A percentile compares a stretch with the other conserved stretches of the same genome.
Conservation (phyloP, 2,888 invertebrate genomes). For the Acanthosepion pharaonis region DNA sequence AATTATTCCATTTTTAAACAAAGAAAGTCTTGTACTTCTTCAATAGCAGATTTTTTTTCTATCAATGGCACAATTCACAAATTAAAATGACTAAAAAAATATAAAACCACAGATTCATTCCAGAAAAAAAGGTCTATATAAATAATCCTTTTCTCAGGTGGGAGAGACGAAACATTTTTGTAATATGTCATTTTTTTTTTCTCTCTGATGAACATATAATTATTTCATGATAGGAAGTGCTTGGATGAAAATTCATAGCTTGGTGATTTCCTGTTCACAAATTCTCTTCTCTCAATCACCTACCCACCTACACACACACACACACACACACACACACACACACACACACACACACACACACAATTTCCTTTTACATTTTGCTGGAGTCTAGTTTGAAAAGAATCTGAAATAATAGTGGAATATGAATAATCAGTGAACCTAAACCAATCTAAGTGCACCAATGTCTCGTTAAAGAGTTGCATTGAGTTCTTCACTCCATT, state of each 20-base stretch:
- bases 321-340: too few relatives aligned
- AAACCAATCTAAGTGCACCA: not conserved
- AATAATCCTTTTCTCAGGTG: not conserved
- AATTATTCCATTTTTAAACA: not conserved
- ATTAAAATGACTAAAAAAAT: not conserved
- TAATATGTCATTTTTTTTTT: not conserved
- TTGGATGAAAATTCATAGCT: slow-evolving; percentile 16
- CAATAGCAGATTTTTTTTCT: not conserved
- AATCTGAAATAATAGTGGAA: not conserved
- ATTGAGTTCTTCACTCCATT: not conserved
- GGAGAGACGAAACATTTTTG: not conserved
- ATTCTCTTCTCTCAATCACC: not conserved
- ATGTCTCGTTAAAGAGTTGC: not conserved
- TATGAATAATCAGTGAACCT: not conserved
- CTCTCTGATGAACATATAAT: slow-evolving; percentile 22
- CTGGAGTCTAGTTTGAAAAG: not conserved
- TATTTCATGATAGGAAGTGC: slow-evolving; percentile 20
- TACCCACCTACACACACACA: too few relatives aligned
- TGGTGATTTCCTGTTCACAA: not conserved
- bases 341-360: not conserved
- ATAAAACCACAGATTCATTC: not conserved
- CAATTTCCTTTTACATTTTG: not conserved
- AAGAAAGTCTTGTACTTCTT: not conserved
- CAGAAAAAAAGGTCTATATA: not conserved
- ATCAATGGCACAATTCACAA: not conserved